Evolutionary conservation across 2,797 vertebrate genomes (phyloP).

Genomic region (Notamacropus eugenii): DNA sequence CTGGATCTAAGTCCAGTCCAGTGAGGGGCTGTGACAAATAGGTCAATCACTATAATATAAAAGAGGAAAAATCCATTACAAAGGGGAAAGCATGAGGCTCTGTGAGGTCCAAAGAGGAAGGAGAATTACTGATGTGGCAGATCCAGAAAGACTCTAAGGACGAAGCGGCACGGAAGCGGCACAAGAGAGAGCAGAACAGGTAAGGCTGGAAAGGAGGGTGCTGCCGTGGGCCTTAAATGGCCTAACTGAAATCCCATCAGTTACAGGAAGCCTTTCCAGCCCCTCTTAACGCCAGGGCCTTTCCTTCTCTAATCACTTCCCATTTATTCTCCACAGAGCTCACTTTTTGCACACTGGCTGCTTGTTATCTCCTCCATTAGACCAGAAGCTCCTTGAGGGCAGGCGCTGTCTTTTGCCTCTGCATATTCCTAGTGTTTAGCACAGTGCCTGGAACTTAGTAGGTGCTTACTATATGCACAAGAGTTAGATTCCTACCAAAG

Average conservation of each 20-base stretch:
- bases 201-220: neutral
- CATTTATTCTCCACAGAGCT: neutral
- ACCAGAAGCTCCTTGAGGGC: neutral
- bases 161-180: too few relatives aligned
- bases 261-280: neutral
- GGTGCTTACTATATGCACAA: neutral
- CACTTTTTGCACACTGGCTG: neutral
- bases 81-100: neutral
- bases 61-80: neutral
- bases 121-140: neutral
- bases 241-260: too few relatives aligned
- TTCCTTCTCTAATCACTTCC: neutral
- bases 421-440: neutral
- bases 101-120: neutral
- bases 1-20: neutral
- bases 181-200: too few relatives aligned
- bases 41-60: neutral
- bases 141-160: too few relatives aligned
- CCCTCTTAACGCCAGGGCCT: too few relatives aligned
- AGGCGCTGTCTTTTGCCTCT: neutral
- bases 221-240: neutral
- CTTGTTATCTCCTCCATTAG: neutral
- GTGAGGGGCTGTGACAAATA: neutral
- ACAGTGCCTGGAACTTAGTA: neutral
- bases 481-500: neutral